A percentile compares a stretch with the other conserved stretches of the same genome.
Evolutionary conservation across 2,888 invertebrate species (phyloP).

Genomic region (Tryphoninae sp.): DNA sequence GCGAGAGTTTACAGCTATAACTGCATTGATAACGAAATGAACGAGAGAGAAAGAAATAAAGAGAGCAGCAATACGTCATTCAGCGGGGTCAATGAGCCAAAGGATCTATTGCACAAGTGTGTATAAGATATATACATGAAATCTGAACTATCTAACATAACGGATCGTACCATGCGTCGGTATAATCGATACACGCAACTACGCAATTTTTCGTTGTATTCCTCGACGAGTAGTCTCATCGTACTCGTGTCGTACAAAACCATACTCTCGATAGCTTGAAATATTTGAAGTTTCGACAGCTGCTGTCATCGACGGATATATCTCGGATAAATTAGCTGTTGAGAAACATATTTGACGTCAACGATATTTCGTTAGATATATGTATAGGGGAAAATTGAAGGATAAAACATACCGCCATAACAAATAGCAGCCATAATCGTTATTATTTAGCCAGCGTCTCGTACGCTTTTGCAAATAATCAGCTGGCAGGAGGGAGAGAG

Average conservation of each 20-base stretch:
- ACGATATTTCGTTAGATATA: no score
- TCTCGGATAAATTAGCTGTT: no score
- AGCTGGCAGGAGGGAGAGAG: constrained; percentile 21
- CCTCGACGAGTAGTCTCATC: no score
- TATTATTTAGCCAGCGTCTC: constrained; percentile 39
- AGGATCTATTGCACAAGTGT: constrained; percentile 23
- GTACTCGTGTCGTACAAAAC: no score
- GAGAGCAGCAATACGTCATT: constrained; percentile 29
- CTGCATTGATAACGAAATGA: constrained; percentile 26
- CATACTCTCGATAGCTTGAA: no score
- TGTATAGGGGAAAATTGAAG: no score
- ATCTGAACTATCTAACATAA: background rate
- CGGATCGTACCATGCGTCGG: background rate
- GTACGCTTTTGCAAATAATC: constrained; percentile 20
- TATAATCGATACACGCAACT: background rate
- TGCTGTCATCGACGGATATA: no score
- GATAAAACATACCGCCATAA: constrained; percentile 76
- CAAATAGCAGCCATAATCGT: constrained; percentile 78
- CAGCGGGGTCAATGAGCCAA: constrained; percentile 59
- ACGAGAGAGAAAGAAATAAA: constrained; percentile 15
- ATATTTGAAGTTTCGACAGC: no score
- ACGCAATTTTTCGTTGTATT: no score
- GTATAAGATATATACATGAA: background rate
- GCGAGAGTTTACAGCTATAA: constrained; percentile 30
- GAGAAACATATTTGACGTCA: no score